Base-by-base conservation (phyloP, 1,140 invertebrate genomes). In the Sitobion miscanthi region DNA sequence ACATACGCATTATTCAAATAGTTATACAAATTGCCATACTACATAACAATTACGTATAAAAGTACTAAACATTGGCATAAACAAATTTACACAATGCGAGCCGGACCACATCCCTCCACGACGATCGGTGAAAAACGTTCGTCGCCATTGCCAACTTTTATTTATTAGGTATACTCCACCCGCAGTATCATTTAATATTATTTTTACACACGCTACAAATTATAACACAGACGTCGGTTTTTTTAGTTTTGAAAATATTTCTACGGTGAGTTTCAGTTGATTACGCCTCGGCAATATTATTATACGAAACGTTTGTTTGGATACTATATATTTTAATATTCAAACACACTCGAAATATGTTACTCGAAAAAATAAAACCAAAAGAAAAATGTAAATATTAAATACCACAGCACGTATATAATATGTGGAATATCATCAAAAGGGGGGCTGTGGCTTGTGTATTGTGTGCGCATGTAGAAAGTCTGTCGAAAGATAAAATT, bases 401-500 rank as follows among this genome's bases (percentile, higher is more conserved):
- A 77, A 77, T 77, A 77, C 52, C 20, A 77, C 14, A 0, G 14
- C 30, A 6, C n/a, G 62, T n/a, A n/a, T n/a, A n/a, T 11, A 17
- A 38, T n/a, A 17, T 54, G 6, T 21, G 23, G 11, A 20, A 77
- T 77, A 17, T n/a, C 62, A 17, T 77, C n/a, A 54, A 77, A 77
- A 77, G 14, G 23, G 30, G 30, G 62, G 14, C 30, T 30, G 30
- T 17, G 62, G 14, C 62, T 35, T n/a, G n/a, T 77, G 62, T 14
- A 69, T 69, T 30, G 30, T 69, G 62, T 35, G 4, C 1, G 30
- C 62, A n/a, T 30, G 20, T 52, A 77, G 62, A 77, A 77, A 77
- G 62, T 77, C 62, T 77, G 62, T 77, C 62, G n/a, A 35, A 77
- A 77, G n/a, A 77, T 77, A 77, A 77, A 77, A 77, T 77, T 77